Evolutionary conservation across 2,888 invertebrate species (phyloP).

Genomic region (Germaria angustata): DNA sequence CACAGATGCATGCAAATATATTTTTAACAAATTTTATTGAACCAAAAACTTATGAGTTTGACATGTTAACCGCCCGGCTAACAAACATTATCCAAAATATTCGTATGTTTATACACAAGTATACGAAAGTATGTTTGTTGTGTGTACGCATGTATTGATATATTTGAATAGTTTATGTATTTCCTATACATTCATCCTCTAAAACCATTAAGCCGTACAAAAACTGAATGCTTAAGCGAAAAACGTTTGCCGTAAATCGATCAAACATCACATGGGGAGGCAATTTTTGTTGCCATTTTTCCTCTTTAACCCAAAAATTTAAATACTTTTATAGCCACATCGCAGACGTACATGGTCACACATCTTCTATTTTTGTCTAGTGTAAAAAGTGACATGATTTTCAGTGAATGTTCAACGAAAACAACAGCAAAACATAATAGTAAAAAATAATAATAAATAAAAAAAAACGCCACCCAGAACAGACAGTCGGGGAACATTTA

Average conservation of each 20-base stretch:
- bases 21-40: too few species aligned
- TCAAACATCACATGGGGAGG: not conserved
- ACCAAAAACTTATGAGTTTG: too few species aligned
- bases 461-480: not conserved
- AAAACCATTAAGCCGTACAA: not conserved
- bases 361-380: not conserved
- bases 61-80: too few species aligned
- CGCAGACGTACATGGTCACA: not conserved
- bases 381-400: slow-evolving; percentile 39
- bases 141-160: too few species aligned
- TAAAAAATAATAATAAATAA: not conserved
- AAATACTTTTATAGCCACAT: not conserved
- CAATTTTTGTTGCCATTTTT: not conserved
- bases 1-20: too few species aligned
- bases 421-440: too few species aligned
- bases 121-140: too few species aligned
- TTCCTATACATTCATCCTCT: not conserved
- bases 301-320: not conserved
- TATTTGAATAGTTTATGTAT: not conserved
- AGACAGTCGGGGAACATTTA: not conserved
- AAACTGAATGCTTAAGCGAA: not conserved
- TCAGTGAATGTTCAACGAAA: slow-evolving; percentile 26
- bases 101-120: too few species aligned
- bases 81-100: too few species aligned
- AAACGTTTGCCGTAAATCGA: not conserved